phyloP scores from a whole-genome alignment of 1,140 invertebrate species.

The Vanessa tameamea region DNA sequence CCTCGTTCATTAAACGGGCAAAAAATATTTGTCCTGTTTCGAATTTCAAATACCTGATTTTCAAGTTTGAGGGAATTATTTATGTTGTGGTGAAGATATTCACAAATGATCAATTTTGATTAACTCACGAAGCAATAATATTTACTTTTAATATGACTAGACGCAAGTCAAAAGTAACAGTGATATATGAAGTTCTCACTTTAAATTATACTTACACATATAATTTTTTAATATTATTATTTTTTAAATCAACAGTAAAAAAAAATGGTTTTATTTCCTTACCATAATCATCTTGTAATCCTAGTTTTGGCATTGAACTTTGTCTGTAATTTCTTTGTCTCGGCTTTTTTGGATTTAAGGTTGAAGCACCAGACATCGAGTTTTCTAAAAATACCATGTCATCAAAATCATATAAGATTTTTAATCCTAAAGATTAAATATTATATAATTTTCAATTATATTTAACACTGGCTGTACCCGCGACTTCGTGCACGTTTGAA shows the following conservation, averaged over 20 bases:
- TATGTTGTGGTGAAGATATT: background rate
- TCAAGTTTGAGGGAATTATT: conserved; percentile 3
- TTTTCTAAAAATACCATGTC: conserved; percentile 59
- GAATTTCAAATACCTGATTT: conserved; percentile 21
- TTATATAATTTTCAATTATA: too few relatives aligned
- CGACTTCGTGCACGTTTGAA: too few relatives aligned
- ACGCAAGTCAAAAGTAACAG: too few relatives aligned
- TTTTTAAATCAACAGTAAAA: background rate
- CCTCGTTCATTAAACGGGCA: conserved; percentile 19
- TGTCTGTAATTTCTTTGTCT: conserved; percentile 78
- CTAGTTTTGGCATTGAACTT: conserved; percentile 81
- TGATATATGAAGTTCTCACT: too few relatives aligned
- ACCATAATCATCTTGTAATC: conserved; percentile 70
- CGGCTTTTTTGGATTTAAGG: conserved; percentile 81
- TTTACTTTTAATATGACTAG: too few relatives aligned
- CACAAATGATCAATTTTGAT: background rate
- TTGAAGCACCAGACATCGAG: conserved; percentile 82
- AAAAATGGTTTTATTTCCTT: background rate
- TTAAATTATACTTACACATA: too few relatives aligned
- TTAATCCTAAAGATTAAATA: too few relatives aligned
- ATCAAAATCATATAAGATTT: background rate
- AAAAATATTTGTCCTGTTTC: conserved; percentile 38
- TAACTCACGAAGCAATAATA: background rate
- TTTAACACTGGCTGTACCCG: too few relatives aligned
- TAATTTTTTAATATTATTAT: too few relatives aligned